A percentile compares a stretch with the other conserved stretches of the same genome.
phyloP scores from a whole-genome alignment of 64 coral and sea anemone genomes.

The Pachyseris speciosa region DNA sequence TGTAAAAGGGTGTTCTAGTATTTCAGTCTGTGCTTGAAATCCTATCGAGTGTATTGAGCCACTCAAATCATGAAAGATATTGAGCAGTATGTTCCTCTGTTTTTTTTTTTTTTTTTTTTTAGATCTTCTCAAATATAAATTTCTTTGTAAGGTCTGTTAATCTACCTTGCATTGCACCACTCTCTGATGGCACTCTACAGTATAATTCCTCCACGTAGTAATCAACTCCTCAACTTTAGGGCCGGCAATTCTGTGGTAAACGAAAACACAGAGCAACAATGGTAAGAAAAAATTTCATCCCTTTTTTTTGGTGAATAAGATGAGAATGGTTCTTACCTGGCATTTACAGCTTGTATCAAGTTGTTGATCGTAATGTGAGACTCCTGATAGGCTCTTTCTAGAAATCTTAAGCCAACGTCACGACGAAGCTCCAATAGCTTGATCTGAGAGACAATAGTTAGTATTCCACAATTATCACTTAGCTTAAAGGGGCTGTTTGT shows the following conservation, averaged over 20 bases:
- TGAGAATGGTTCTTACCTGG: slow-evolving; percentile 50
- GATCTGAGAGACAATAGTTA: slow-evolving; percentile 40
- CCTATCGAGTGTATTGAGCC: no score
- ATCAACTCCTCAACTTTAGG: slow-evolving; percentile 77
- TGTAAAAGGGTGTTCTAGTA: no score
- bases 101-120: background rate
- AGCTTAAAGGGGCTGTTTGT: no score
- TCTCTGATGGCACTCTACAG: slow-evolving; percentile 65
- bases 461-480: background rate
- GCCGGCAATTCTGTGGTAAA: slow-evolving; percentile 57
- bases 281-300: no score
- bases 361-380: slow-evolving; percentile 75
- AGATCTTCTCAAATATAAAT: no score
- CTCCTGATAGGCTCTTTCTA: slow-evolving; percentile 86
- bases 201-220: slow-evolving; percentile 74
- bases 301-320: no score
- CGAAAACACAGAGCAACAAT: no score
- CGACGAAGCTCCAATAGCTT: slow-evolving; percentile 90
- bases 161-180: slow-evolving; percentile 76
- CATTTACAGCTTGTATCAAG: slow-evolving; percentile 69
- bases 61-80: no score
- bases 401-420: slow-evolving; percentile 86
- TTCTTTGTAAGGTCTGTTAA: no score
- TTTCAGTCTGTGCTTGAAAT: no score
- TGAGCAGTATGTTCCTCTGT: background rate